A percentile compares a stretch with the other conserved stretches of the same genome.
Evolutionary conservation across 2,797 vertebrate species (phyloP).

Genomic region (Leptodactylus fallax): DNA sequence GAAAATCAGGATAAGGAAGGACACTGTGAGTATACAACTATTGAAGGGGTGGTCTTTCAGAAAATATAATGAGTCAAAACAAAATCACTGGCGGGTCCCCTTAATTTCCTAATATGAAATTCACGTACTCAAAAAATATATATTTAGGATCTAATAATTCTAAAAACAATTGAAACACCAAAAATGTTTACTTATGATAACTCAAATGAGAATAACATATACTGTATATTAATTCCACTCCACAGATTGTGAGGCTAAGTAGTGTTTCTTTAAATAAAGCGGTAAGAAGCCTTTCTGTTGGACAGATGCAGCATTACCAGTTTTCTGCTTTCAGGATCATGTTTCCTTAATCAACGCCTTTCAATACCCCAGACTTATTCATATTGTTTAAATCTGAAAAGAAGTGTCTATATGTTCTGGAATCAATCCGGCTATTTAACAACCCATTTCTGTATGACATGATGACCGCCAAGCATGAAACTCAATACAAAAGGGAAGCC

Average conservation of each 20-base stretch:
- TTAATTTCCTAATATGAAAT: too few relatives aligned
- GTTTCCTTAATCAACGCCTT: conserved; percentile 43
- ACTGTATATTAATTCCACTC: neutral
- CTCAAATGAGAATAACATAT: neutral
- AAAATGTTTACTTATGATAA: too few relatives aligned
- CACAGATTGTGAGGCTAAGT: neutral
- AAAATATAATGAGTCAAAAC: too few relatives aligned
- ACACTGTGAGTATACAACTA: too few relatives aligned
- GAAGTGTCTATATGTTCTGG: conserved; percentile 40
- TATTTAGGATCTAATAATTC: too few relatives aligned
- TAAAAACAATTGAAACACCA: too few relatives aligned
- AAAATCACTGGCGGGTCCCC: too few relatives aligned
- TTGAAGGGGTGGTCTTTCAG: too few relatives aligned
- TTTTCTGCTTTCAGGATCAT: conserved; percentile 46
- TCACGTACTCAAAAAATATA: too few relatives aligned
- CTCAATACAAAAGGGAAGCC: conserved; percentile 57
- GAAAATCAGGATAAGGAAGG: too few relatives aligned
- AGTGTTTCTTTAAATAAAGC: too few relatives aligned
- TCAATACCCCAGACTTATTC: conserved; percentile 35
- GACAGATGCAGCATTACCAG: too few relatives aligned
- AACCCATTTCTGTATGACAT: conserved; percentile 55
- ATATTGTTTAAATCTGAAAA: conserved; percentile 46
- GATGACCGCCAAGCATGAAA: conserved; percentile 54
- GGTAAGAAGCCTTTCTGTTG: conserved; percentile 1
- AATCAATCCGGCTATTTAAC: conserved; percentile 54